These are phyloP conservation scores for Alauda arvensis DNA, from an alignment of 2,797 vertebrate species.

Conservation along the genomic window DNA sequence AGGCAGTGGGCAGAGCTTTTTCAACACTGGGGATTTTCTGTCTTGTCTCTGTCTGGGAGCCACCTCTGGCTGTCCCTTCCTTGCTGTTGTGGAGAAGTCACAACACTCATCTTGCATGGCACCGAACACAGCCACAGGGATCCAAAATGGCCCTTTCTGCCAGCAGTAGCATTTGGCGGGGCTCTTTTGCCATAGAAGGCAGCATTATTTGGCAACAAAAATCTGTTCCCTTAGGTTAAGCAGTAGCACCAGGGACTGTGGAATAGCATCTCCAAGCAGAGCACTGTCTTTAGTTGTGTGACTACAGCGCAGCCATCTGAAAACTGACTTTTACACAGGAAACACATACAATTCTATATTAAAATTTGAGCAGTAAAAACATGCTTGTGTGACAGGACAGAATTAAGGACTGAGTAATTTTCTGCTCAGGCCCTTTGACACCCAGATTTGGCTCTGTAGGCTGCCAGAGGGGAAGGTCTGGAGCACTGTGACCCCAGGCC, in stretches of 20 bases:
- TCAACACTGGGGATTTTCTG: neutral
- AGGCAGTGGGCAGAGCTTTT: neutral
- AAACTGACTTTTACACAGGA: neutral
- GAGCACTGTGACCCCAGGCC: neutral
- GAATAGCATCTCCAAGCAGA: neutral
- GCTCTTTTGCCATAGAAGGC: neutral
- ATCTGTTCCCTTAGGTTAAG: neutral
- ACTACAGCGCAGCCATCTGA: neutral
- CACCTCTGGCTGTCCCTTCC: neutral
- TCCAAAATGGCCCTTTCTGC: neutral
- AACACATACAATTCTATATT: neutral
- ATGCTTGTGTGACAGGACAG: neutral
- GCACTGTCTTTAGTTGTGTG: neutral
- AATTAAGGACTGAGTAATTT: neutral
- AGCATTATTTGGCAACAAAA: neutral
- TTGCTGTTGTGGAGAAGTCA: neutral
- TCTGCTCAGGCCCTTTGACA: neutral
- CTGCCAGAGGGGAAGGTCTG: neutral
- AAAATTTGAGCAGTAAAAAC: neutral
- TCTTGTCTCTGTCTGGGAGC: neutral
- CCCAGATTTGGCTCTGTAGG: neutral
- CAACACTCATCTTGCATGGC: accelerated
- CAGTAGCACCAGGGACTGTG: neutral
- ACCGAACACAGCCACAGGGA: accelerated
- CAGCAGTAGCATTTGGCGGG: neutral